A percentile compares a stretch with the other conserved stretches of the same genome.
Conservation (phyloP, 2,888 invertebrate genomes). For the Drosophila borborema region DNA sequence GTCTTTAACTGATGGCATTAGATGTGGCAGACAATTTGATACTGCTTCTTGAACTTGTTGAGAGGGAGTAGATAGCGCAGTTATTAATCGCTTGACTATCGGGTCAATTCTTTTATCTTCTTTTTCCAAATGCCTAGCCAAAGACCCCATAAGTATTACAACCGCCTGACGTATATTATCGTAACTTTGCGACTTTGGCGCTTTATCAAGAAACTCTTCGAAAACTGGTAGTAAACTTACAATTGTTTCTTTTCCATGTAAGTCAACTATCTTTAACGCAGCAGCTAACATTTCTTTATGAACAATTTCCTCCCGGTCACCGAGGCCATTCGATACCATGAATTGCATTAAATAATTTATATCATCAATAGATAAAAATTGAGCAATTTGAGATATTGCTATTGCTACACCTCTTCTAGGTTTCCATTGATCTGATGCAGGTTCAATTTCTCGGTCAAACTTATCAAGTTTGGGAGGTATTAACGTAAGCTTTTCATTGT, state of each 20-base stretch:
- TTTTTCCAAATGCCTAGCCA: constrained; percentile 97
- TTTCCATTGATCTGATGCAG: constrained; percentile 95
- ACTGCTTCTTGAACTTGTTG: constrained; percentile 99
- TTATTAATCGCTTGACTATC: constrained; percentile 95
- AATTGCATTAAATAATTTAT: constrained; percentile 91
- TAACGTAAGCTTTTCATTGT: constrained; percentile 91
- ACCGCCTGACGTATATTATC: constrained; percentile 98
- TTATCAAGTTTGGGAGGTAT: constrained; percentile 95
- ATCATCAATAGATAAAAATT: constrained; percentile 87
- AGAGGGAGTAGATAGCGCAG: constrained; percentile 97
- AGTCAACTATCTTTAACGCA: constrained; percentile 95
- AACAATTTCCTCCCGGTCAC: constrained; percentile 93
- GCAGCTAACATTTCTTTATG: constrained; percentile 96
- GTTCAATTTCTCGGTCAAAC: constrained; percentile 94
- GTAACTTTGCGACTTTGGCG: constrained; percentile 94
- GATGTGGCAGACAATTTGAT: constrained; percentile 96
- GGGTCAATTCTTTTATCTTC: constrained; percentile 95
- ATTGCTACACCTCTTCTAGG: constrained; percentile 95
- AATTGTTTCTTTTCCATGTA: constrained; percentile 94
- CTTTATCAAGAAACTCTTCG: constrained; percentile 96
- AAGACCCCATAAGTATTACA: constrained; percentile 97
- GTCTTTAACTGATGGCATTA: constrained; percentile 96
- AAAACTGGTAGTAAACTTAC: constrained; percentile 94
- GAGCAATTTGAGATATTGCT: constrained; percentile 92
- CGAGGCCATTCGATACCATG: constrained; percentile 94